Conservation (phyloP, 2,888 invertebrate species). For the Campopleginae sp. region DNA sequence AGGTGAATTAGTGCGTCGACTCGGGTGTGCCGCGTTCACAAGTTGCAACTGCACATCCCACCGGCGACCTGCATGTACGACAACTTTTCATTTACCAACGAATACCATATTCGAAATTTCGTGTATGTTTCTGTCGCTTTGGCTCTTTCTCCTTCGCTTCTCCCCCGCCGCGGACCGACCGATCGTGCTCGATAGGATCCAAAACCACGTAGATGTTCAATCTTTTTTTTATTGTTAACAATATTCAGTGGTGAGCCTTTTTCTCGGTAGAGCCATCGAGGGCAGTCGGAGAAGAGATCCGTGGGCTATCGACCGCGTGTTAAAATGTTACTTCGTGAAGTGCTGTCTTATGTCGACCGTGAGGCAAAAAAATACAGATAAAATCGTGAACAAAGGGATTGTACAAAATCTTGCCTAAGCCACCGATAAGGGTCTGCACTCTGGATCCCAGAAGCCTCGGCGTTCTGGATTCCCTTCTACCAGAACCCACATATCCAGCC, state of each 20-base stretch:
- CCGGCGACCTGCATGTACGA: constrained; percentile 12
- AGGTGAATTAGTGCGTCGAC: constrained; percentile 23
- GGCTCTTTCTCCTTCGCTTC: neutral
- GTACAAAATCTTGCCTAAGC: constrained; percentile 4
- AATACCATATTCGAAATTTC: constrained; percentile 57
- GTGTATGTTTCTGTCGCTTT: constrained; percentile 10
- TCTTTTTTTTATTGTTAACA: neutral
- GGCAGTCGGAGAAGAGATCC: neutral
- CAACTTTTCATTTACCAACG: constrained; percentile 56
- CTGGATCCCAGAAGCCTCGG: neutral
- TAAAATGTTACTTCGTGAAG: neutral
- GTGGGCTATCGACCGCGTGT: neutral
- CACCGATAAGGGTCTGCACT: constrained; percentile 7
- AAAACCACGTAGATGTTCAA: neutral
- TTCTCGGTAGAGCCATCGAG: neutral
- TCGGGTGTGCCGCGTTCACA: constrained; percentile 8
- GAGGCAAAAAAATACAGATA: neutral
- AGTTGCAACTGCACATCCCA: constrained; percentile 55
- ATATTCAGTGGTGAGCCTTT: neutral
- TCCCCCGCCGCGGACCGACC: neutral
- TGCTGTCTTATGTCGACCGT: neutral
- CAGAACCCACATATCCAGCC: neutral
- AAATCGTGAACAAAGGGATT: constrained; percentile 12
- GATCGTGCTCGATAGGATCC: neutral
- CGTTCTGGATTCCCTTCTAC: neutral